phyloP scores from a whole-genome alignment of 2,888 invertebrate genomes.

The Eudemis profundana region DNA sequence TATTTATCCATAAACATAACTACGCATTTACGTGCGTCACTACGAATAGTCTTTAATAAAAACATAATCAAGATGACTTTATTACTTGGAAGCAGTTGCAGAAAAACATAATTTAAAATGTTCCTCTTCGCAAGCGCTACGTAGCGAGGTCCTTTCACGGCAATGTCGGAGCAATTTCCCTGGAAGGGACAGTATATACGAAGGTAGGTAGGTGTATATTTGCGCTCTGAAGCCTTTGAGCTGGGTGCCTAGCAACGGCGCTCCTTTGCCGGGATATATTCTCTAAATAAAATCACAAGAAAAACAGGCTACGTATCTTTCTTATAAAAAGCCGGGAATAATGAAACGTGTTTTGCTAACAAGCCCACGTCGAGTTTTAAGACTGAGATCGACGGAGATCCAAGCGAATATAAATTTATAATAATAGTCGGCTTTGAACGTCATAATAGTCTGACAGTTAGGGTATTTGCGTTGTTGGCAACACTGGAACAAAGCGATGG shows the following conservation, averaged over 20 bases:
- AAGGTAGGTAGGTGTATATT: slow-evolving; percentile 15
- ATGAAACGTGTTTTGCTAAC: slow-evolving; percentile 20
- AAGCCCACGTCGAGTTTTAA: not conserved
- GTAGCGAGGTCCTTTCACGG: slow-evolving; percentile 34
- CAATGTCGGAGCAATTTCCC: slow-evolving; percentile 36
- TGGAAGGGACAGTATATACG: slow-evolving; percentile 27
- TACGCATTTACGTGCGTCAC: no score
- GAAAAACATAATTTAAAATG: slow-evolving; percentile 15
- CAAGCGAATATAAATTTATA: slow-evolving; percentile 4
- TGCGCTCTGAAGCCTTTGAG: slow-evolving; percentile 50
- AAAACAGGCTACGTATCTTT: slow-evolving; percentile 23
- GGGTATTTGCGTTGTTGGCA: slow-evolving; percentile 33
- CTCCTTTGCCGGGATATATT: slow-evolving; percentile 47
- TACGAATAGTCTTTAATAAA: no score
- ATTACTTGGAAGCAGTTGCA: slow-evolving; percentile 1
- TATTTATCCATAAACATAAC: no score
- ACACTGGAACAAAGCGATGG: slow-evolving; percentile 29
- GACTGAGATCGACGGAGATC: not conserved
- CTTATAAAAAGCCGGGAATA: slow-evolving; percentile 14
- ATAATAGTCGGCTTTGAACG: slow-evolving; percentile 10
- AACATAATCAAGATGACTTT: not conserved
- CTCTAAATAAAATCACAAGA: slow-evolving; percentile 44
- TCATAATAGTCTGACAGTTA: slow-evolving; percentile 25
- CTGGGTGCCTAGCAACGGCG: slow-evolving; percentile 49
- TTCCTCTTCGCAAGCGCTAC: slow-evolving; percentile 23